Conservation (phyloP, 2,113 vertebrate genomes). For the Aegithalos caudatus region DNA sequence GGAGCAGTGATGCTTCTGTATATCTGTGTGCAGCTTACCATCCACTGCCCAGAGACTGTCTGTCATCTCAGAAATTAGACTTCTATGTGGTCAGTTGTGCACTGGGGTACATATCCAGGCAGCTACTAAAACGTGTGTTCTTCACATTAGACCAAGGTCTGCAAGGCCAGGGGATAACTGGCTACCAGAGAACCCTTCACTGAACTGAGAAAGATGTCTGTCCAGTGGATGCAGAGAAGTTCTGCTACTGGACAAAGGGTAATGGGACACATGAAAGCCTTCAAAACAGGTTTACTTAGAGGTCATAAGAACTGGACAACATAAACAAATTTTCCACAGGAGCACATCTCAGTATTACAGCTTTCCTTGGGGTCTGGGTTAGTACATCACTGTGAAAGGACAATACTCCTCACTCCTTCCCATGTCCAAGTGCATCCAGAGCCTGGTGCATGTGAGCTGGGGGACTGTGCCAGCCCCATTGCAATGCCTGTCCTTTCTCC, state of each 20-base stretch:
- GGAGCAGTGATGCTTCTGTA: background rate
- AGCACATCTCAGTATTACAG: background rate
- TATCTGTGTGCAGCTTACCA: background rate
- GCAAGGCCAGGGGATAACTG: background rate
- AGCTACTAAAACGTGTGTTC: background rate
- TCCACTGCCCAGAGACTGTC: background rate
- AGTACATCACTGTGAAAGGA: background rate
- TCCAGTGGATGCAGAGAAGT: background rate
- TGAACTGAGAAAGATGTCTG: background rate
- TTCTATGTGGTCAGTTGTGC: background rate
- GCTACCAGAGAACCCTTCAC: background rate
- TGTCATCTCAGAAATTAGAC: accelerated
- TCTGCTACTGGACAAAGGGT: background rate
- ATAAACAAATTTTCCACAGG: background rate
- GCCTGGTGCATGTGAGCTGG: background rate
- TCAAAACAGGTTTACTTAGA: background rate
- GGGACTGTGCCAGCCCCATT: background rate
- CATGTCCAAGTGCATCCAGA: background rate
- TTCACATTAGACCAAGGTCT: background rate
- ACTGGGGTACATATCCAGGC: background rate
- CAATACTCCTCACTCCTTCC: background rate
- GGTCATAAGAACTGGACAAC: background rate
- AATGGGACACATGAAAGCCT: background rate
- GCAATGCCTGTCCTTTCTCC: background rate
- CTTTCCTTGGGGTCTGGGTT: background rate